Evolutionary conservation across 1,140 invertebrate genomes (phyloP), one percentile per base, ranked within the genome.

Genomic region (Drosophila elegans): DNA sequence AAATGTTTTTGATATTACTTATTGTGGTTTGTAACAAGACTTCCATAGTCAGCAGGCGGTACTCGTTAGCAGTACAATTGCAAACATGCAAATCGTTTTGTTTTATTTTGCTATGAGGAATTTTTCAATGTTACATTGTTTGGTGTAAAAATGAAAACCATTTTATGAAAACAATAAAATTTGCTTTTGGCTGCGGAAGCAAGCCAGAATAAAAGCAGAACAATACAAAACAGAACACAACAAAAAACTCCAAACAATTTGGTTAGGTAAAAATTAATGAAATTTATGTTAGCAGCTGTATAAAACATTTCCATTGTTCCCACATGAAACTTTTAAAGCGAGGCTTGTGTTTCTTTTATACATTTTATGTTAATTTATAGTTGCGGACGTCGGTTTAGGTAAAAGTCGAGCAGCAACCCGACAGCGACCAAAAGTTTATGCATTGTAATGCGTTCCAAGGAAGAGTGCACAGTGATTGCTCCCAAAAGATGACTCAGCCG

Each of bases 91-190:
- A 52, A 62, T 32, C 29, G 52, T 60, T 76, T 63, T 67, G 42
- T 42, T 76, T 73, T 63, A 67, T 61, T 54, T 51, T 12, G 11
- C 34, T 32, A 32, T 25, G 36, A 49, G 10, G 55, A 61, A 51
- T 56, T 71, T 82, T 81, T 88, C 42, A 69, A 68, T 79, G 69
- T 38, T 44, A 42, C 49, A 74, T 71, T 82, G 52, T 44, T 69
- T 54, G 39, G 10, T 29, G 39, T 63, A 85, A 85, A 88, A 83
- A 82, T 75, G 57, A 82, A 75, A 75, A 68, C 62, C 62, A 82
- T 86, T 85, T 73, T 81, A 62, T 56, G 83, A 88, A 86, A 88
- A 85, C 78, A 85, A 88, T 64, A 78, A 78, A 71, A 62, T 59
- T 38, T 42, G 25, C 55, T 74, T 74, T 86, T 74, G 63, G 82